phyloP scores from a whole-genome alignment of 2,888 invertebrate species.

The Scaptomyza polygonia region DNA sequence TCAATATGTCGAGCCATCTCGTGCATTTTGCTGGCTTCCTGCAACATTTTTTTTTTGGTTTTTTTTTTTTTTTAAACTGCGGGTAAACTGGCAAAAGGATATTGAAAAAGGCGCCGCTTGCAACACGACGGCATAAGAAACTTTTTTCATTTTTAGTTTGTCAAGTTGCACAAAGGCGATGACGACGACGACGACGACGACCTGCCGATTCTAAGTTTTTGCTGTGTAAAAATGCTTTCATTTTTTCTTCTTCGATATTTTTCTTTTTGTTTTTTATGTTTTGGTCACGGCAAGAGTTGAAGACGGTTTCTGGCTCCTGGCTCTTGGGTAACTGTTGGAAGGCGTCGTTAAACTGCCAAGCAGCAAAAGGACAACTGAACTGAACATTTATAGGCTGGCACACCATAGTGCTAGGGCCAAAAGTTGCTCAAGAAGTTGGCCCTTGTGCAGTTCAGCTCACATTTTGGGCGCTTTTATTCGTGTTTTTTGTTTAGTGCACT shows the following conservation, averaged over 20 bases:
- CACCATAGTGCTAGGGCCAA: conserved; percentile 13
- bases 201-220: conserved; percentile 59
- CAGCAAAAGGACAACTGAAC: conserved; percentile 53
- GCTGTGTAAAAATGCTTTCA: conserved; percentile 27
- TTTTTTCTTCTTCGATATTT: background rate
- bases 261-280: conserved; percentile 18
- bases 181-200: conserved; percentile 37
- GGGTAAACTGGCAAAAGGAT: conserved; percentile 58
- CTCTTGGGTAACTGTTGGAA: background rate
- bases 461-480: conserved; percentile 23
- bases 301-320: background rate
- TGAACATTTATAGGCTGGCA: conserved; percentile 62
- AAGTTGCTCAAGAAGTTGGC: conserved; percentile 23
- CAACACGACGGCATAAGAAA: conserved; percentile 65
- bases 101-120: conserved; percentile 77
- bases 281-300: conserved; percentile 18
- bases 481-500: conserved; percentile 32
- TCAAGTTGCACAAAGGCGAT: conserved; percentile 72
- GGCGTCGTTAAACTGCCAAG: background rate
- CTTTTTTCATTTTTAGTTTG: conserved; percentile 80
- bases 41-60: conserved; percentile 45
- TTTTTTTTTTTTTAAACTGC: conserved; percentile 52
- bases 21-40: conserved; percentile 38
- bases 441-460: conserved; percentile 34
- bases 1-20: conserved; percentile 66